These are phyloP conservation scores for Cistogaster globosa DNA, from an alignment of 2,888 invertebrate genomes.

Conservation along the genomic window DNA sequence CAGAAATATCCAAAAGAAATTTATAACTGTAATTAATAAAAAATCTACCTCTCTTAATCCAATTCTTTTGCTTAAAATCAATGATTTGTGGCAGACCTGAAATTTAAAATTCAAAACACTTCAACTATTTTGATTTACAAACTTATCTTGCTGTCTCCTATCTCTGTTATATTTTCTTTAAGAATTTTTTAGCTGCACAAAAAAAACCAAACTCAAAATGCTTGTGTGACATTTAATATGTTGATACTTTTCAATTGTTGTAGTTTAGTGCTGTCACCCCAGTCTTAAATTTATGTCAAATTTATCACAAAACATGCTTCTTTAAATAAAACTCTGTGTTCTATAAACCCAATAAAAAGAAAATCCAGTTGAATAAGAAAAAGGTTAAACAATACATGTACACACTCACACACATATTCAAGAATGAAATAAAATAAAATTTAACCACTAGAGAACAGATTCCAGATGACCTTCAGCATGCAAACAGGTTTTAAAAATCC, in stretches of 20 bases:
- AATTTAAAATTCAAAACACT: not conserved
- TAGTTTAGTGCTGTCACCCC: not conserved
- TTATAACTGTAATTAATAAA: too few relatives aligned
- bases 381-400: not conserved
- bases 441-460: conserved; percentile 26
- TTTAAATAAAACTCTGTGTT: not conserved
- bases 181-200: not conserved
- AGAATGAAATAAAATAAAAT: not conserved
- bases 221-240: not conserved
- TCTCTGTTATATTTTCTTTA: not conserved
- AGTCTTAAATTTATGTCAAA: conserved; percentile 15
- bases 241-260: not conserved
- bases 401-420: not conserved
- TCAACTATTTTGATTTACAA: not conserved
- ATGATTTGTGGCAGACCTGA: not conserved
- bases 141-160: not conserved
- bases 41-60: too few relatives aligned
- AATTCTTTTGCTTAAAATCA: too few relatives aligned
- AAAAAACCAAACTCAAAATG: too few relatives aligned
- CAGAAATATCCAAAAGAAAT: too few relatives aligned
- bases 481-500: not conserved
- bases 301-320: not conserved
- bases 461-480: conserved; percentile 37
- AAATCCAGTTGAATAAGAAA: not conserved
- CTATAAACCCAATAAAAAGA: not conserved